Evolutionary conservation across 92 coral and sea anemone genomes (phyloP).

Genomic region (Zoanthus sociatus): DNA sequence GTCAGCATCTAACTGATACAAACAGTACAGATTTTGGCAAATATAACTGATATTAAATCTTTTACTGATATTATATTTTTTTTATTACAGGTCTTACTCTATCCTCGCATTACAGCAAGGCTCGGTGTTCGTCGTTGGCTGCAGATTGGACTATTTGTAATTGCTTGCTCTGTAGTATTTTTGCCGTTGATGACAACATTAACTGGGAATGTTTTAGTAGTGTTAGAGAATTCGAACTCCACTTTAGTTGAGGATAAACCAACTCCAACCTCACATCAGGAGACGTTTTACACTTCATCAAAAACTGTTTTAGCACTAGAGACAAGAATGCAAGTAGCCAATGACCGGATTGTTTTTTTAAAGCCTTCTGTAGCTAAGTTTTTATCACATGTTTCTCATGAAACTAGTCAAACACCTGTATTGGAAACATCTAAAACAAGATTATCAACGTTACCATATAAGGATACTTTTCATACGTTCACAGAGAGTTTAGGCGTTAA

Average conservation of each 20-base stretch:
- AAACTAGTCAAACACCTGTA: background rate
- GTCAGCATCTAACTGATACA: no score
- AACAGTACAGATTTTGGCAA: no score
- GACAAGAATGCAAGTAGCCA: background rate
- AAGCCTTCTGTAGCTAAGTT: background rate
- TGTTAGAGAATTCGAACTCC: constrained; percentile 2
- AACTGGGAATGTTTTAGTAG: constrained; percentile 15
- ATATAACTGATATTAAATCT: no score
- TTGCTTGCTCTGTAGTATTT: background rate
- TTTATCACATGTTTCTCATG: background rate
- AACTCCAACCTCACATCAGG: background rate
- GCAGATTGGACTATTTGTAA: background rate
- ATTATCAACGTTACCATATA: background rate
- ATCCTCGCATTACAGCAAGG: constrained; percentile 29
- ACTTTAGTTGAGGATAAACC: background rate
- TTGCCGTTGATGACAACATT: constrained; percentile 31
- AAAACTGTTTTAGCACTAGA: background rate
- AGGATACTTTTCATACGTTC: background rate
- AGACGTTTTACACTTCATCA: background rate
- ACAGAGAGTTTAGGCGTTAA: no score
- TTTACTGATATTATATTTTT: no score
- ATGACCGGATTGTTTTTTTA: background rate
- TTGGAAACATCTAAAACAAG: background rate
- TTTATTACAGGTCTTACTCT: constrained; percentile 23
- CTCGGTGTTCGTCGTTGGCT: constrained; percentile 24